Evolutionary conservation across 2,113 vertebrate species (phyloP).

Genomic region (Odontophorus gujanensis): DNA sequence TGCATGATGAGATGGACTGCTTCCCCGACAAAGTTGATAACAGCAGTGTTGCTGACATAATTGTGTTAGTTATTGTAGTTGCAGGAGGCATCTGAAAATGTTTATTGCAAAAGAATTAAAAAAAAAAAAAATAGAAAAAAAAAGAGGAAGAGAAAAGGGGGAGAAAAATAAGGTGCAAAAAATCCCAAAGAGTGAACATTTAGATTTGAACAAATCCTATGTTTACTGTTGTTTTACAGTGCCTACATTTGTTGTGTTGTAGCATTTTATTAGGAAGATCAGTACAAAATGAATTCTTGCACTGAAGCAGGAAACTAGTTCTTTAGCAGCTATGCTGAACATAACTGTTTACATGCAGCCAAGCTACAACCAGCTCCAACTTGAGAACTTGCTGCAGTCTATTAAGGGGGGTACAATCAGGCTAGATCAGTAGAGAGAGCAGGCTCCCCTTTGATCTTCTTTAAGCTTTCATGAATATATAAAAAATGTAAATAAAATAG

Average conservation of each 20-base stretch:
- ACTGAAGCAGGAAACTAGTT: constrained; percentile 68
- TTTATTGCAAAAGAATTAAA: constrained; percentile 57
- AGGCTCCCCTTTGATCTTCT: constrained; percentile 54
- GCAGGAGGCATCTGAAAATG: constrained; percentile 32
- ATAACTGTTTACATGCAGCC: constrained; percentile 43
- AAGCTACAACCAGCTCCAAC: constrained; percentile 45
- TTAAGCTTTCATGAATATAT: constrained; percentile 17
- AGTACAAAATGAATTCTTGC: constrained; percentile 68
- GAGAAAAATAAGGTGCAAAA: constrained; percentile 34
- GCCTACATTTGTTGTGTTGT: constrained; percentile 35
- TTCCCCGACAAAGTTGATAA: constrained; percentile 43
- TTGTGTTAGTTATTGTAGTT: constrained; percentile 49
- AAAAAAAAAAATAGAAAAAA: not conserved
- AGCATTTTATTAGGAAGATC: constrained; percentile 61
- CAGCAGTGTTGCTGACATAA: constrained; percentile 31
- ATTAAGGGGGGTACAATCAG: constrained; percentile 24
- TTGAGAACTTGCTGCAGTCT: constrained; percentile 27
- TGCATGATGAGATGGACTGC: constrained; percentile 23
- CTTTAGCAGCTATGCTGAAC: constrained; percentile 48
- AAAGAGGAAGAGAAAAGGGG: not conserved
- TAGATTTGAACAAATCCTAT: constrained; percentile 60
- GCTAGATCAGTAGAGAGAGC: constrained; percentile 20
- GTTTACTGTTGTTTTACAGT: constrained; percentile 19
- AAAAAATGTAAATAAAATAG: constrained; percentile 66
- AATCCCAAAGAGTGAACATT: constrained; percentile 69